phyloP scores from a whole-genome alignment of 2,888 invertebrate species.

The Drosophila ustulata region DNA sequence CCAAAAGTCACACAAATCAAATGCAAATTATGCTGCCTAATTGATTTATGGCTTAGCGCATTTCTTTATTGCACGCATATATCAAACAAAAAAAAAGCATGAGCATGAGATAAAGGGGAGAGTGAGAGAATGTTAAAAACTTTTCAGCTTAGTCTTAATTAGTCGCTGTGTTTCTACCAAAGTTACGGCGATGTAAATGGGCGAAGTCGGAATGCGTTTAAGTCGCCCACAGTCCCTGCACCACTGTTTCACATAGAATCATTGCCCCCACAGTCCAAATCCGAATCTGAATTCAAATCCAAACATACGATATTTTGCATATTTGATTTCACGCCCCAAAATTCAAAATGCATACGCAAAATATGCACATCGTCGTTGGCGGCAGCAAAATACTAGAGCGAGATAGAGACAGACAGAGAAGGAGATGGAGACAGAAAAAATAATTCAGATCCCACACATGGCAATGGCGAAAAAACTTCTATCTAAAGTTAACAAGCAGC shows the following conservation, averaged over 20 bases:
- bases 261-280: conserved; percentile 10
- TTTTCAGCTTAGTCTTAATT: conserved; percentile 76
- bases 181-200: conserved; percentile 19
- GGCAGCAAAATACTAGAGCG: conserved; percentile 35
- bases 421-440: not conserved
- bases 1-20: conserved; percentile 72
- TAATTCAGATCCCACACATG: conserved; percentile 65
- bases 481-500: conserved; percentile 70
- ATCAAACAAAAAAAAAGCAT: conserved; percentile 31
- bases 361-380: conserved; percentile 72
- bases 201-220: conserved; percentile 25
- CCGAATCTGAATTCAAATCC: conserved; percentile 44
- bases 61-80: conserved; percentile 63
- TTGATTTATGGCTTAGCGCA: conserved; percentile 71
- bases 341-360: conserved; percentile 77
- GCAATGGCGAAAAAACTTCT: conserved; percentile 46
- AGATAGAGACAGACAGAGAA: conserved; percentile 3
- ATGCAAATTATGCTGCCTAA: conserved; percentile 79
- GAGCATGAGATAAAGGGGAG: not conserved
- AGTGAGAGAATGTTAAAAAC: conserved; percentile 47
- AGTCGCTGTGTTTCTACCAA: conserved; percentile 33
- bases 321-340: conserved; percentile 76
- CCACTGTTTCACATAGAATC: conserved; percentile 2
- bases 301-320: conserved; percentile 74
- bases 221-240: conserved; percentile 18